Conservation (phyloP, 2,797 vertebrate species). For the Paratrypauchen microcephalus region DNA sequence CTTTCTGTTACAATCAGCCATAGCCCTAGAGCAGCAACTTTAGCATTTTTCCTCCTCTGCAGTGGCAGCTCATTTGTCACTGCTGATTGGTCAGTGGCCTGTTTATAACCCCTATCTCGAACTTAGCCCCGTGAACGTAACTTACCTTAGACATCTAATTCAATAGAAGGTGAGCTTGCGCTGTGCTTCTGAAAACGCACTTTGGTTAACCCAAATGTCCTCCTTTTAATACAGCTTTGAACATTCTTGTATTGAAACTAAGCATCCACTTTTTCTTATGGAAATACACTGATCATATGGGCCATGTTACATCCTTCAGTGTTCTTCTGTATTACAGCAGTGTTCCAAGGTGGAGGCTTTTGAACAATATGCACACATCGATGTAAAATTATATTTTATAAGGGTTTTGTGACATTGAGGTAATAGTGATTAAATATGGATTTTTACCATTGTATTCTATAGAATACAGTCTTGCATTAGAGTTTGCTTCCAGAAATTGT, state of each 20-base stretch:
- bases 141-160: slow-evolving; percentile 4
- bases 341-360: too few species aligned
- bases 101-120: slow-evolving; percentile 10
- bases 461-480: too few species aligned
- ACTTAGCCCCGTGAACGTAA: slow-evolving; percentile 4
- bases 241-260: background rate
- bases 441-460: background rate
- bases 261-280: background rate
- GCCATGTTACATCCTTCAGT: background rate
- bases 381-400: background rate
- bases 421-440: background rate
- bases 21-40: slow-evolving; percentile 1
- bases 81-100: slow-evolving; percentile 10
- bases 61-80: slow-evolving; percentile 9
- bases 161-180: slow-evolving; percentile 1
- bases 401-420: background rate
- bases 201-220: background rate
- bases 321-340: background rate
- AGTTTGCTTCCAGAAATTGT: too few species aligned
- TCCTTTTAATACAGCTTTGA: background rate
- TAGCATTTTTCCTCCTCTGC: slow-evolving; percentile 8
- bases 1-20: slow-evolving; percentile 3
- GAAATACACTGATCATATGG: background rate
- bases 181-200: slow-evolving; percentile 1
- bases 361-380: background rate